phyloP scores from a whole-genome alignment of 2,113 vertebrate genomes.

The Periophthalmus modestus region DNA sequence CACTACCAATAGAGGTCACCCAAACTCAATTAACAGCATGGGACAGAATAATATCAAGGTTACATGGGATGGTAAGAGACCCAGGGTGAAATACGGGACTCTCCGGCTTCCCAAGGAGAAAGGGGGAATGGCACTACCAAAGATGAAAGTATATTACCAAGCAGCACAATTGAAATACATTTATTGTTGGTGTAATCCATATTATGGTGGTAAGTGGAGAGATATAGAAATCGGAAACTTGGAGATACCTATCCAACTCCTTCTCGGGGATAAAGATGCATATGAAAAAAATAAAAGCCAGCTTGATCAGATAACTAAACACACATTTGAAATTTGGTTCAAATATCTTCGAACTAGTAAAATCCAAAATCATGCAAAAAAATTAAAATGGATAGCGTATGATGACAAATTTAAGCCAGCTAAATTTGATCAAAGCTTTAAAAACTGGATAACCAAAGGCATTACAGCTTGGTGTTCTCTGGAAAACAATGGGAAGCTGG shows the following conservation, averaged over 20 bases:
- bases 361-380: too few relatives aligned
- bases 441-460: too few relatives aligned
- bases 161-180: neutral
- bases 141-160: neutral
- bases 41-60: neutral
- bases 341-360: too few relatives aligned
- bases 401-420: too few relatives aligned
- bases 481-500: too few relatives aligned
- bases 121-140: neutral
- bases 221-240: neutral
- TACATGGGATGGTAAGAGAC: neutral
- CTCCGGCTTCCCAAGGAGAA: neutral
- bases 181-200: neutral
- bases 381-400: too few relatives aligned
- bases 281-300: neutral
- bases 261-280: neutral
- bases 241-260: neutral
- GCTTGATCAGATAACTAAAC: too few relatives aligned
- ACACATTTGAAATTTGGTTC: too few relatives aligned
- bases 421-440: too few relatives aligned
- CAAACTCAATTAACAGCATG: neutral
- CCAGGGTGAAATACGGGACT: neutral
- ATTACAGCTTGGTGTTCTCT: too few relatives aligned
- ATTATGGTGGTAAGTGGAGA: neutral
- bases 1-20: neutral